Evolutionary conservation across 2,113 vertebrate species (phyloP), one percentile per base, ranked within the genome.

Genomic region (Nicator chloris): DNA sequence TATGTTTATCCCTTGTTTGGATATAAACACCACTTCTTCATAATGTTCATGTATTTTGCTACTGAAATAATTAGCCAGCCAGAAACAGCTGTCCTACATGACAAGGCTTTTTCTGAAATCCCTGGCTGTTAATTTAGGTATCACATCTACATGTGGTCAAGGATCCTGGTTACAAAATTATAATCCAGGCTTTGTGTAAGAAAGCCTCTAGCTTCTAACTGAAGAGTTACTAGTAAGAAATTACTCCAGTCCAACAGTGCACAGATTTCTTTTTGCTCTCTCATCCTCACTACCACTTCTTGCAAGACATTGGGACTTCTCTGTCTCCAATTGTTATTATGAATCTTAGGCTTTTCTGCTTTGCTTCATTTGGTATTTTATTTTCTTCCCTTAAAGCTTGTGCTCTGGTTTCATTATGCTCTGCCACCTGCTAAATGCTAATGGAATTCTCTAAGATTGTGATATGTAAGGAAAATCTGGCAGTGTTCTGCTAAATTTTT

Each of bases 341-440:
- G 24, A 76, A 77, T 83, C 54, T 94, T 39, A 73, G 42, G 54
- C 56, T 86, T 65, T 90, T 94, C 35, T 82, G 53, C 66, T 90
- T 77, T 68, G 27, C 54, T 82, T 33, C 37, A 63, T 80, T 94
- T 90, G 26, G 21, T 80, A 56, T n/a, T 77, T 90, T 83, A 70
- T 61, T 77, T 28, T 63, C 81, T 94, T 86, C 30, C 44, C 76
- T 73, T 88, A 83, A 93, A 83, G 22, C 64, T 31, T 81, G 11
- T 70, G 60, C 64, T 78, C 86, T 81, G 81, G 42, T 83, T 92
- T 94, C 68, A 92, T 88, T 93, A 86, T 92, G 72, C 82, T 93
- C 88, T 78, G 66, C 88, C 86, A 93, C 82, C 82, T 95, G 80
- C 80, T 83, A 96, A 90, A 95, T 80, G 90, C 76, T 90, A 94